Evolutionary conservation across 2,888 invertebrate species (phyloP), one percentile per base, ranked within the genome.

Genomic region (Antitype chi): DNA sequence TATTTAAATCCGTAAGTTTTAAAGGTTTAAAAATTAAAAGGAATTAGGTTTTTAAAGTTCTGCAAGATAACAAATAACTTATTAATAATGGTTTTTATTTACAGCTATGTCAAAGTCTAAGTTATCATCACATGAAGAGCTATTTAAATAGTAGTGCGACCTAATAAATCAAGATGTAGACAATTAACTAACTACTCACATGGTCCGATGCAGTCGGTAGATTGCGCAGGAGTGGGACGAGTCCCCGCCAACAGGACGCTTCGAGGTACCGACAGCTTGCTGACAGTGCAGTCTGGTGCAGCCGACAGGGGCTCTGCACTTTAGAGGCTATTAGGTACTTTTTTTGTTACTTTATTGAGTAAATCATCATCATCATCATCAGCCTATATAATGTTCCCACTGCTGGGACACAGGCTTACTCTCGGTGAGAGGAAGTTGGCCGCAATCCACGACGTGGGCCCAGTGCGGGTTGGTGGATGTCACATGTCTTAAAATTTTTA

Each of bases 181-280:
- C 32, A 32, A 32, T 32, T 32, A 32, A 32, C 7, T 8, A 17
- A 52, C 38, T 59, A 87, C 91, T 89, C 81, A 91, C 91, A 80
- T 88, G 85, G 87, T 85, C 83, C 77, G 82, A 60, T 74, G 82
- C 75, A 78, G 80, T 73, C 80, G 88, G 73, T 80, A 78, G 77
- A 82, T 86, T 84, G 92, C 90, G 92, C 91, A 92, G 90, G 91
- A 95, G 92, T 95, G 95, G 87, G 88, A 85, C 73, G 85, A 73
- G 80, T 25, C 59, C 15, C n/a, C 59, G 57, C 57, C 7, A 62
- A 85, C 84, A 78, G 77, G 80, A 79, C 74, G 87, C 87, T 77
- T 70, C 74, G 85, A 70, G 81, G 78, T 74, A 70, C 86, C 80
- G 57, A 55, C 70, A 76, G 86, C 86, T 64, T 89, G 95, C 96